Percentiles rank a stretch among this genome's conserved stretches.
phyloP scores from a whole-genome alignment of 2,888 invertebrate genomes.

The Agrypnus murinus region DNA sequence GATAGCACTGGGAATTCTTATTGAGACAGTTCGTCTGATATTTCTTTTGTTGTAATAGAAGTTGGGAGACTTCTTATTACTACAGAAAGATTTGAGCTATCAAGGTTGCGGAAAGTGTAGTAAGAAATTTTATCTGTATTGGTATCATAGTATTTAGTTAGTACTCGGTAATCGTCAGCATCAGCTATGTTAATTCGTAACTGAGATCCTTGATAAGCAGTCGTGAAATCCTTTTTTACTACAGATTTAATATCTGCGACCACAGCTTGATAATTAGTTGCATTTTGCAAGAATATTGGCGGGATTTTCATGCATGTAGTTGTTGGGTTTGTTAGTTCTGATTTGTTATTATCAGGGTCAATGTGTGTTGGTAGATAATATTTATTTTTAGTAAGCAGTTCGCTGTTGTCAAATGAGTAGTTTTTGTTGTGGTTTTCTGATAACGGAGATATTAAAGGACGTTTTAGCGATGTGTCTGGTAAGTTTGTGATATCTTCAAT shows the following conservation, averaged over 20 bases:
- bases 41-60: slow-evolving; percentile 22
- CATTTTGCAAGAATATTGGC: slow-evolving; percentile 18
- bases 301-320: background rate
- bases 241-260: slow-evolving; percentile 13
- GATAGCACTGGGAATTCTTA: slow-evolving; percentile 17
- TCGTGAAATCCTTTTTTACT: slow-evolving; percentile 23
- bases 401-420: background rate
- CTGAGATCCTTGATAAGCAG: slow-evolving; percentile 11
- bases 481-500: too few species aligned
- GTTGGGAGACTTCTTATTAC: too few species aligned
- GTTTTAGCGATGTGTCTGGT: too few species aligned
- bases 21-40: slow-evolving; percentile 5
- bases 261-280: slow-evolving; percentile 15
- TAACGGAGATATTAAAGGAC: too few species aligned
- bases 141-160: too few species aligned
- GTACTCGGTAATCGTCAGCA: background rate
- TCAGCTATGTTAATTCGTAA: slow-evolving; percentile 19
- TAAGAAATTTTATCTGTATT: too few species aligned
- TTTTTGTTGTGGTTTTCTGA: too few species aligned
- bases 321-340: slow-evolving; percentile 11
- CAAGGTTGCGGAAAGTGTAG: slow-evolving; percentile 10
- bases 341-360: background rate
- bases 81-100: slow-evolving; percentile 18
- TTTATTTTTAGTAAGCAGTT: slow-evolving; percentile 22
- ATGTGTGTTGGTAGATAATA: slow-evolving; percentile 18